These are phyloP conservation scores for Chirona hameri DNA, from an alignment of 2,888 invertebrate genomes.

Conservation along the genomic window DNA sequence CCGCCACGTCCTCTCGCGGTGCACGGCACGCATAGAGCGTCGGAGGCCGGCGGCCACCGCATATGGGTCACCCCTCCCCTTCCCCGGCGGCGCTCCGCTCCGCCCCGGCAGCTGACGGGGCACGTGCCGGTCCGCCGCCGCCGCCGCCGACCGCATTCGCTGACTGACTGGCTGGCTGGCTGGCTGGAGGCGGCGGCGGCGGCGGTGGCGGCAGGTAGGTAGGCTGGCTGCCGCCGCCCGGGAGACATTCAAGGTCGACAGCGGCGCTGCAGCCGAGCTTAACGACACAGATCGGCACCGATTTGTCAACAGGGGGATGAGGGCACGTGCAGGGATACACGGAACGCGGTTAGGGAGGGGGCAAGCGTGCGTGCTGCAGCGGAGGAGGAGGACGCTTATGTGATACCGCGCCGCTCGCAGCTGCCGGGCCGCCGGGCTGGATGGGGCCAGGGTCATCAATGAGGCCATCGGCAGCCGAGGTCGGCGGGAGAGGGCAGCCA, in stretches of 20 bases:
- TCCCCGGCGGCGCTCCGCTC: background rate
- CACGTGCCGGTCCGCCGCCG: background rate
- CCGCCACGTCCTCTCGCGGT: background rate
- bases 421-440: background rate
- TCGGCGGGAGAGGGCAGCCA: background rate
- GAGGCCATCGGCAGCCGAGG: background rate
- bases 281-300: background rate
- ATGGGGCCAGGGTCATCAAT: background rate
- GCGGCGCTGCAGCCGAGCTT: background rate
- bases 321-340: background rate
- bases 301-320: too few relatives aligned
- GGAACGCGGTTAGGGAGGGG: background rate
- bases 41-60: background rate
- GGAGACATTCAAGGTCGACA: background rate
- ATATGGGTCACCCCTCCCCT: background rate
- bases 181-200: background rate
- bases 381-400: background rate
- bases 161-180: background rate
- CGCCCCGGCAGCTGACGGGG: background rate
- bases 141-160: background rate
- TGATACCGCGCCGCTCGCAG: background rate
- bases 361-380: background rate
- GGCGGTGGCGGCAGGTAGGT: background rate
- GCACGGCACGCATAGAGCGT: background rate
- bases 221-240: background rate